Base-by-base conservation (phyloP, 2,113 vertebrate genomes). In the Symphodus melops region DNA sequence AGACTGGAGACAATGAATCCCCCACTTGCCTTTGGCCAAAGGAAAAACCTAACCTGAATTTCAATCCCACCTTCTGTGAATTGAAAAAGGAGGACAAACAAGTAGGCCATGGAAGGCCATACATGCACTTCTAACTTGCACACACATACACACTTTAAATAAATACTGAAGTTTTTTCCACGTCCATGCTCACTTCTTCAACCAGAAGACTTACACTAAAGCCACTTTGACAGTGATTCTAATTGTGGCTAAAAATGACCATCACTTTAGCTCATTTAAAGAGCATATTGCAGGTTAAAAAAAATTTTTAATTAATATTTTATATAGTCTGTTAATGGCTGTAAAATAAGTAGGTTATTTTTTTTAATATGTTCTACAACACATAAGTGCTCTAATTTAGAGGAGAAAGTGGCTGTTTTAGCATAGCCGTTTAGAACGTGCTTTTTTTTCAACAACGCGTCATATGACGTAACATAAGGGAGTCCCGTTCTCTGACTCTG, bases 31-130 rank as follows among this genome's bases (percentile, higher is more conserved):
- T 71, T 54, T 48, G 42, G 60, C 69, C 63, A 74, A 86, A 81
- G 79, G 75, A 72, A 83, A 33, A 89, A 91, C 71, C 79, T 65
- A 86, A 84, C 85, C 82, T 85, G 82, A 89, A 92, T 90, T 85
- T 74, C 73, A 87, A 87, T 85, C 70, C 68, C 75, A 84, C 85
- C 83, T 82, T 89, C 41, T 54, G 75, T 86, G 89, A 68, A 59
- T 61, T 53, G 64, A 60, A 85, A 51, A 87, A 86, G 36, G 71
- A 90, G 86, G 83, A 90, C 85, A 86, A 87, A 84, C 81, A 88
- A 86, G 25, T 84, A 64, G 89, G 91, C 73, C 85, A 79, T 12
- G 75, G 11, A 21, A 68, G 54, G 77, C 74, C 78, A 81, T 28
- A 72, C 65, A 61, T 52, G 68, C 57, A n/a, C 56, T 41, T 41